Evolutionary conservation across 1,140 invertebrate genomes (phyloP), one percentile per base, ranked within the genome.

Genomic region (Aphelenchoides fujianensis): DNA sequence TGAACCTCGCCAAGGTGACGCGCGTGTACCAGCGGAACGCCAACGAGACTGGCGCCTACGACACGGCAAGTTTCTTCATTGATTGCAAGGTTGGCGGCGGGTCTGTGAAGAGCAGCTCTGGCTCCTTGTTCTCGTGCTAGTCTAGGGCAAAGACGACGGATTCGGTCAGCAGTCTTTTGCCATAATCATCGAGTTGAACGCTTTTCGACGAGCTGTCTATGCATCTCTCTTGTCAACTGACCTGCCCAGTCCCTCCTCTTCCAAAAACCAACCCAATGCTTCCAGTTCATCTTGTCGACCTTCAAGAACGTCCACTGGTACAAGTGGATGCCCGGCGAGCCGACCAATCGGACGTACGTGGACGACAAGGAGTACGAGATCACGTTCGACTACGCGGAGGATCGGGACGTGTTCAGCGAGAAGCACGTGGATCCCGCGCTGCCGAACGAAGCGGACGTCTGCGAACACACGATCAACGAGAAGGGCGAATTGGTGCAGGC

Each of bases 221-320:
- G n/a, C n/a, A n/a, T n/a, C n/a, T n/a, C n/a, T n/a, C n/a, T n/a
- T n/a, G n/a, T n/a, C n/a, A n/a, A n/a, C n/a, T n/a, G n/a, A n/a
- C n/a, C n/a, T n/a, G n/a, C n/a, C n/a, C n/a, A n/a, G n/a, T n/a
- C n/a, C n/a, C n/a, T n/a, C n/a, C n/a, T n/a, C n/a, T n/a, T n/a
- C n/a, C n/a, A n/a, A n/a, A n/a, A n/a, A n/a, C n/a, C n/a, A n/a
- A n/a, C n/a, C n/a, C n/a, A n/a, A n/a, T n/a, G n/a, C n/a, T n/a
- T 48, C 23, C 41, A 48, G 41, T 59, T 59, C 7, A 59, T 59
- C 7, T 59, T 59, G 55, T 59, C 55, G 5, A 59, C 55, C 5
- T 59, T 59, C 19, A 59, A 59, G 34, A 59, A 59, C 34, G 55
- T 19, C 7, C 7, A 59, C 5, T 59, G 55, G 55, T 59, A 59